phyloP scores from a whole-genome alignment of 2,888 invertebrate species.

The Tetanocera ferruginea region DNA sequence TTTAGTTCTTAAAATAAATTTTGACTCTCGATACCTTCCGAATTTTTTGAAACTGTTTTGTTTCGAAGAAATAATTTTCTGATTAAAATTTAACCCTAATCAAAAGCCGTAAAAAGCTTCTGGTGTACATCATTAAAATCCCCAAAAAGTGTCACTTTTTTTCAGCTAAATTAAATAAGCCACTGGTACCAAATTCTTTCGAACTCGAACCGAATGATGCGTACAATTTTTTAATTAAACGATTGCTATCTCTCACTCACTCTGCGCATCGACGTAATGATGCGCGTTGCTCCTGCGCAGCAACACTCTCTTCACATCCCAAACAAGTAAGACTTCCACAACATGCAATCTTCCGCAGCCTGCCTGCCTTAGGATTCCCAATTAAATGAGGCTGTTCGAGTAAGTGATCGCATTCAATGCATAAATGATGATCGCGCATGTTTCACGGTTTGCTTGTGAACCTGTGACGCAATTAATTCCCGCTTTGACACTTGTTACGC shows the following conservation, averaged over 20 bases:
- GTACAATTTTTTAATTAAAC: constrained; percentile 47
- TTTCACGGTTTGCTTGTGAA: constrained; percentile 15
- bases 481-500: constrained; percentile 36
- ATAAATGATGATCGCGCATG: constrained; percentile 27
- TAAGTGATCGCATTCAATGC: constrained; percentile 14
- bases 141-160: too few relatives aligned
- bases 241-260: constrained; percentile 47
- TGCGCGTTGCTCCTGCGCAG: neutral
- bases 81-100: too few relatives aligned
- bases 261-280: constrained; percentile 36
- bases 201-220: neutral
- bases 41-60: too few relatives aligned
- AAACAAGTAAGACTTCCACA: neutral
- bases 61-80: too few relatives aligned
- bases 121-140: too few relatives aligned
- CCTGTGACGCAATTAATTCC: constrained; percentile 34
- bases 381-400: neutral
- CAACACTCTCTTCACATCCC: neutral
- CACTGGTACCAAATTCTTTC: too few relatives aligned
- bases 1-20: too few relatives aligned
- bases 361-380: neutral
- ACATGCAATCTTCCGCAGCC: neutral
- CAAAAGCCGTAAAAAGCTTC: too few relatives aligned
- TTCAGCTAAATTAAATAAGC: too few relatives aligned
- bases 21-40: too few relatives aligned